Evolutionary conservation across 2,797 vertebrate species (phyloP), one percentile per base, ranked within the genome.

Genomic region (Prionace glauca): DNA sequence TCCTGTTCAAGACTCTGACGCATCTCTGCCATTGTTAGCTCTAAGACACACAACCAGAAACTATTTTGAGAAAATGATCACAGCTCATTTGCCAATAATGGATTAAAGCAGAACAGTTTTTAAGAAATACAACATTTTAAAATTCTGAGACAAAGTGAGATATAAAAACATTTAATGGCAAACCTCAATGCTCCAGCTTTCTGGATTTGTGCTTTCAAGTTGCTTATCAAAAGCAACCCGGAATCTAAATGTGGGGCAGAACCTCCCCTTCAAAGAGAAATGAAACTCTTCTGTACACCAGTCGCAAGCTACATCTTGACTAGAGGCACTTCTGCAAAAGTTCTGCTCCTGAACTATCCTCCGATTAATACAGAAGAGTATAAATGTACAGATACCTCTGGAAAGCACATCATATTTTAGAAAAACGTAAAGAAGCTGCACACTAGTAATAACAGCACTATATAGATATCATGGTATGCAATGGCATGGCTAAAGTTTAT

Each of bases 21-120:
- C 99, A 99, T 99, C 97, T 99, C 99, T 0, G 99, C 99, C 99
- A 99, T 99, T n/a, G 99, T 99, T 96, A 99, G 97, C 95, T 99
- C 99, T 99, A 96, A 50, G 60, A 92, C 18, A 67, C n/a, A 92
- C n/a, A 67, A 92, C 24, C 65, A 41, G n/a, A 69, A 26, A 92
- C 20, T 36, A 22, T 69, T 45, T 84, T 69, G n/a, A 92, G 90
- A 36, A 92, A 92, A 69, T 92, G n/a, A 41, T 36, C 62, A 41
- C 90, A 67, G 62, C 1, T 67, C 3, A 69, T 69, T 41, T 92
- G 12, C 11, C 32, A 65, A 36, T 62, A 92, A 92, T 67, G n/a
- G 9, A 36, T 7, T 24, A 65, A 88, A 88, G 9, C 41, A 69
- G 90, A 69, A 92, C n/a, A 69, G 72, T 77, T 92, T 62, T 29